phyloP scores from a whole-genome alignment of 2,797 vertebrate species.

The Scomberomorus guttatus region DNA sequence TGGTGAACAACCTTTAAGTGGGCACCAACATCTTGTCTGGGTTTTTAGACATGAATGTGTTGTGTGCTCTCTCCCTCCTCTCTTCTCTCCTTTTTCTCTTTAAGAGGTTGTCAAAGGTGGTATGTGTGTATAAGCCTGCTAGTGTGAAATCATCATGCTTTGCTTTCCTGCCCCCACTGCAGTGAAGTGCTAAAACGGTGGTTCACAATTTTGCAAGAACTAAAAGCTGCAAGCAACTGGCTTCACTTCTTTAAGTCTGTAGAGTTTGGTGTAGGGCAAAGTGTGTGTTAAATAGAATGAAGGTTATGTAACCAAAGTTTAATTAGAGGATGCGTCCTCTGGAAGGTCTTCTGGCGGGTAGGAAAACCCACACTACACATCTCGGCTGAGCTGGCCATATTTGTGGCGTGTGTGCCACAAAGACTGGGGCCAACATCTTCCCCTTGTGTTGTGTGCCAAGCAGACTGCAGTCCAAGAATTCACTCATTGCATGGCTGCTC shows the following conservation, averaged over 20 bases:
- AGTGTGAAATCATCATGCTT: conserved; percentile 5
- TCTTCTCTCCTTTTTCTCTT: neutral
- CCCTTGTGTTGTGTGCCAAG: conserved; percentile 1
- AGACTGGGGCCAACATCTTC: conserved; percentile 20
- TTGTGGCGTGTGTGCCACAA: neutral
- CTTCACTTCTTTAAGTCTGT: neutral
- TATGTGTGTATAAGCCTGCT: neutral
- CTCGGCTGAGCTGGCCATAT: neutral
- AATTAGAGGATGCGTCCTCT: neutral
- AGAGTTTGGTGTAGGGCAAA: conserved; percentile 8
- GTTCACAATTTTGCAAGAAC: neutral
- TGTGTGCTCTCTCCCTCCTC: neutral
- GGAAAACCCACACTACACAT: neutral
- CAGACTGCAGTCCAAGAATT: neutral
- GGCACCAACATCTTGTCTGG: neutral
- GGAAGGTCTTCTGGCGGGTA: neutral
- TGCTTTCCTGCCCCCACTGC: neutral
- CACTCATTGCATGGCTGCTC: conserved; percentile 12
- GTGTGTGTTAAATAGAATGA: neutral
- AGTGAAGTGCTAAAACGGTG: neutral
- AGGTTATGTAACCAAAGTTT: neutral
- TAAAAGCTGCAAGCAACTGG: neutral
- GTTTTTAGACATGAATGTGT: neutral
- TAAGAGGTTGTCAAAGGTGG: neutral
- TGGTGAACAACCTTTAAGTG: neutral